Evolutionary conservation across 2,888 invertebrate genomes (phyloP).

Genomic region (Drosophila kuntzei): DNA sequence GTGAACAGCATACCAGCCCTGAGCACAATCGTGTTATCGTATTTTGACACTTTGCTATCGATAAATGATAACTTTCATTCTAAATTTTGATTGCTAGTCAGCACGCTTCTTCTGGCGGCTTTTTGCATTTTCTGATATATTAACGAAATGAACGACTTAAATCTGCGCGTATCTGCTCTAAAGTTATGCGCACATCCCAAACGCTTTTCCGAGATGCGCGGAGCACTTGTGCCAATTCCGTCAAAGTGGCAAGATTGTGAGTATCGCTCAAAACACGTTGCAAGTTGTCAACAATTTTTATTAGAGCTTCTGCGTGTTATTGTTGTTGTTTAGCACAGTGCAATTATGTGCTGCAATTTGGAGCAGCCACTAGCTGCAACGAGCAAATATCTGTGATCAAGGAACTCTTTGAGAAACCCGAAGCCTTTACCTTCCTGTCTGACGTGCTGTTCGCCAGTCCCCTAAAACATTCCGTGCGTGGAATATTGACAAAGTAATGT

Average conservation of each 20-base stretch:
- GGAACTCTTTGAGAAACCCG: slow-evolving; percentile 8
- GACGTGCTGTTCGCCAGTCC: slow-evolving; percentile 83
- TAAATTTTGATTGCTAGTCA: background rate
- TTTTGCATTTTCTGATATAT: background rate
- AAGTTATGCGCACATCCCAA: slow-evolving; percentile 58
- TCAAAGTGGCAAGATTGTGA: slow-evolving; percentile 44
- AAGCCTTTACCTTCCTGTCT: slow-evolving; percentile 69
- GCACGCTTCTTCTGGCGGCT: slow-evolving; percentile 5
- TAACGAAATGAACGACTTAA: slow-evolving; percentile 55
- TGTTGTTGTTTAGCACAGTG: slow-evolving; percentile 24
- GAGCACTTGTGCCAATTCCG: slow-evolving; percentile 34
- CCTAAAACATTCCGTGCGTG: slow-evolving; percentile 85
- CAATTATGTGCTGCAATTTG: slow-evolving; percentile 38
- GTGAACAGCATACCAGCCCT: slow-evolving; percentile 3
- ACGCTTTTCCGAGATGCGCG: slow-evolving; percentile 49
- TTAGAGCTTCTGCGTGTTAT: too few species aligned
- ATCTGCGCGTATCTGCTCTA: slow-evolving; percentile 52
- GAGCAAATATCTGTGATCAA: slow-evolving; percentile 42
- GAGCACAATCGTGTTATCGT: background rate
- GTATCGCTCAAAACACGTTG: slow-evolving; percentile 6
- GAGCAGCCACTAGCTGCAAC: slow-evolving; percentile 27
- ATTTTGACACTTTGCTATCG: background rate
- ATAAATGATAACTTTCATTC: background rate
- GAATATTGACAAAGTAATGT: slow-evolving; percentile 83
- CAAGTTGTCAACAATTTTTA: background rate